These are phyloP conservation scores for Lepidurus packardi DNA, from an alignment of 1,140 invertebrate genomes.

Conservation along the genomic window DNA sequence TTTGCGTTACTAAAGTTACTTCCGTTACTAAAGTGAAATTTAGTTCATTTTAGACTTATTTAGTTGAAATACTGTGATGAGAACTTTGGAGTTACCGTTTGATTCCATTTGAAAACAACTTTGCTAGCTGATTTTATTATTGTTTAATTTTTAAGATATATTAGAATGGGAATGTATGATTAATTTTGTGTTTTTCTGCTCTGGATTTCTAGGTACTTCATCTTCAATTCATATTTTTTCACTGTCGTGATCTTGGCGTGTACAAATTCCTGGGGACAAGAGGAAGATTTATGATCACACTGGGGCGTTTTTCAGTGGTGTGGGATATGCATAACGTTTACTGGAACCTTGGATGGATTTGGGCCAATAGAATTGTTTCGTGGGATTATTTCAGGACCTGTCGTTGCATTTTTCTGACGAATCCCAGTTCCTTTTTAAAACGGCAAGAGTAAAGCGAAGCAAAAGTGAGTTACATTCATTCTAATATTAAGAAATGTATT, in stretches of 20 bases:
- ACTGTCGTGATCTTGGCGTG: neutral
- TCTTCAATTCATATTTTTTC: neutral
- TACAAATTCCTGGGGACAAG: neutral
- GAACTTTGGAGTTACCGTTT: constrained; percentile 10
- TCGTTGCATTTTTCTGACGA: too few species aligned
- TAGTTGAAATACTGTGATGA: neutral
- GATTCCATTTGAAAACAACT: neutral
- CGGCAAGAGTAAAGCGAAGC: too few species aligned
- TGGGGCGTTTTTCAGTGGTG: neutral
- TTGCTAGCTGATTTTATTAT: neutral
- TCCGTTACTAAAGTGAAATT: neutral
- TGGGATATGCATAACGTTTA: neutral
- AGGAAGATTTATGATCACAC: neutral
- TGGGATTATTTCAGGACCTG: too few species aligned
- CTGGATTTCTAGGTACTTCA: neutral
- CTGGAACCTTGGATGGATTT: too few species aligned
- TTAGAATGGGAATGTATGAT: neutral
- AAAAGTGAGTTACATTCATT: too few species aligned
- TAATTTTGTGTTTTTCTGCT: neutral
- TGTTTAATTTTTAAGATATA: neutral
- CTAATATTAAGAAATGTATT: too few species aligned
- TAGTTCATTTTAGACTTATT: neutral
- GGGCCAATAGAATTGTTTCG: too few species aligned
- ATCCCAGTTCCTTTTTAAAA: too few species aligned
- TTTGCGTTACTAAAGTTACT: neutral